A percentile compares a stretch with the other conserved stretches of the same genome.
These are phyloP conservation scores for Apolygus lucorum DNA, from an alignment of 1,140 invertebrate genomes.

Conservation along the genomic window DNA sequence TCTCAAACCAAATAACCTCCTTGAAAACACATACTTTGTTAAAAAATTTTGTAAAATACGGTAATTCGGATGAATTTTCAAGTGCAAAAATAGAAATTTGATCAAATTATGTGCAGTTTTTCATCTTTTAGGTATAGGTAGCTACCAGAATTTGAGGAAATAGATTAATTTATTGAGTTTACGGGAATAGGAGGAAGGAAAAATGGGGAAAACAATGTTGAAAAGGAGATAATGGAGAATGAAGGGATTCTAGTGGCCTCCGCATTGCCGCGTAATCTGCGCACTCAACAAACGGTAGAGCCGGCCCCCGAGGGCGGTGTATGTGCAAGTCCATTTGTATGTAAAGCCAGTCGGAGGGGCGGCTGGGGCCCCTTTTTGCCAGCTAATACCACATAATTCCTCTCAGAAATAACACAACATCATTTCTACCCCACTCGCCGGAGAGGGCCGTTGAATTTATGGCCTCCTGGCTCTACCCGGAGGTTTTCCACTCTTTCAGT, in stretches of 20 bases:
- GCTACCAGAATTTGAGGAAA: too few species aligned
- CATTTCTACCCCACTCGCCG: slow-evolving; percentile 14
- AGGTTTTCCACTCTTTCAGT: not conserved
- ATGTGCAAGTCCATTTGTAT: slow-evolving; percentile 25
- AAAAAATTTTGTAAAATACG: too few species aligned
- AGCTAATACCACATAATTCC: slow-evolving; percentile 29
- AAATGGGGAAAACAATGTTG: not conserved
- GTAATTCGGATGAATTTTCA: too few species aligned
- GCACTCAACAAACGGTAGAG: not conserved
- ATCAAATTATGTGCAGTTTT: too few species aligned
- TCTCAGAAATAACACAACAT: slow-evolving; percentile 28
- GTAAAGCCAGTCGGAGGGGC: slow-evolving; percentile 19
- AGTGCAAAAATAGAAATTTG: too few species aligned
- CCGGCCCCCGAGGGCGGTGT: not conserved
- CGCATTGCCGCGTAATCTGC: not conserved
- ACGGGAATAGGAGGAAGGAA: too few species aligned
- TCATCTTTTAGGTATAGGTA: too few species aligned
- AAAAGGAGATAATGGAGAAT: not conserved
- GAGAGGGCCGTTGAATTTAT: not conserved
- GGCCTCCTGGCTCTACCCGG: not conserved
- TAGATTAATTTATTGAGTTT: too few species aligned
- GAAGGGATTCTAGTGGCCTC: not conserved
- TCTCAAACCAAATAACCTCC: too few species aligned
- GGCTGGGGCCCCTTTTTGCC: not conserved
- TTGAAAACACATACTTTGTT: too few species aligned